These are phyloP conservation scores for Chelonoidis abingdonii DNA, from an alignment of 2,113 vertebrate species.

Conservation along the genomic window DNA sequence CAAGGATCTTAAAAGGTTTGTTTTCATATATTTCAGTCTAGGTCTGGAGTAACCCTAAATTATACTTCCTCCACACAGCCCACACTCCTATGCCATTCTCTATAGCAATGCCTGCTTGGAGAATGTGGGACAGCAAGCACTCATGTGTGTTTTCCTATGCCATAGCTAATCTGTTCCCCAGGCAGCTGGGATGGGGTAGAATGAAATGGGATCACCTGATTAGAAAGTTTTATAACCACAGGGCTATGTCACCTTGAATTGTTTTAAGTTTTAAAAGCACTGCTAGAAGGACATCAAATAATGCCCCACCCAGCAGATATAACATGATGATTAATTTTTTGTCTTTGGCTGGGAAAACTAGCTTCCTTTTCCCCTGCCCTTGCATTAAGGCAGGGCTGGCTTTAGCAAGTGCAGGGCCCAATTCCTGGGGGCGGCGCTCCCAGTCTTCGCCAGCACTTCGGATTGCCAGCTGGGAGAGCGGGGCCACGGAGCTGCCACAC, in stretches of 20 bases:
- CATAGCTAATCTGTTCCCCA: neutral
- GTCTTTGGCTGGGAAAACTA: neutral
- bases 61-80: neutral
- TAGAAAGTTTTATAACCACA: neutral
- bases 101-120: neutral
- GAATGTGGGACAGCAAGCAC: neutral
- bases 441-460: no score
- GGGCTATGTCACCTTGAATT: conserved; percentile 15
- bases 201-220: conserved; percentile 15
- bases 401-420: no score
- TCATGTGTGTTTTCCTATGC: neutral
- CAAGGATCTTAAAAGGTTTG: neutral
- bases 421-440: no score
- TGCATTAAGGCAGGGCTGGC: neutral
- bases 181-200: conserved; percentile 12
- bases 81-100: neutral
- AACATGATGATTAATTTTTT: neutral
- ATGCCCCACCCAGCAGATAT: neutral
- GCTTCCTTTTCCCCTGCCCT: neutral
- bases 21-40: neutral
- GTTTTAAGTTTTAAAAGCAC: conserved; percentile 13
- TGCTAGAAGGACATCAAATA: conserved; percentile 5
- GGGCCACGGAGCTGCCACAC: no score
- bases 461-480: no score
- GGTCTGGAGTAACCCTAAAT: neutral